Percentiles rank a stretch among this genome's conserved stretches.
phyloP scores from a whole-genome alignment of 2,113 vertebrate genomes.

The Leptobrachium ailaonicum region DNA sequence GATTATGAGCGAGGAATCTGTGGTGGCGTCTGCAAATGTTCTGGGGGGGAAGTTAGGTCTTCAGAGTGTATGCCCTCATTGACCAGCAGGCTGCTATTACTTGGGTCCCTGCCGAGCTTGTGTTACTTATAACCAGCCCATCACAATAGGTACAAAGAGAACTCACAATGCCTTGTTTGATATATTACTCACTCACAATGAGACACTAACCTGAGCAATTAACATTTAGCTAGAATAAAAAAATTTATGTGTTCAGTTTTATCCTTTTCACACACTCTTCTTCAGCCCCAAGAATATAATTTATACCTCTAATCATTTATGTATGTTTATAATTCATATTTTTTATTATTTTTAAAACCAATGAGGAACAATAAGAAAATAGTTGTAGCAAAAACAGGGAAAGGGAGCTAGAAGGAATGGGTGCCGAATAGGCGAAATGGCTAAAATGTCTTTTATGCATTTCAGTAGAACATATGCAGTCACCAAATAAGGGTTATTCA shows the following conservation, averaged over 20 bases:
- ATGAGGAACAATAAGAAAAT: no score
- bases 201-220: constrained; percentile 60
- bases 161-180: constrained; percentile 75
- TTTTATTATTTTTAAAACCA: no score
- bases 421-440: no score
- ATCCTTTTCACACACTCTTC: background rate
- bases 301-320: no score
- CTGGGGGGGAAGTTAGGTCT: background rate
- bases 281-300: background rate
- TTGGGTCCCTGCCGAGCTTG: constrained; percentile 44
- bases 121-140: constrained; percentile 69
- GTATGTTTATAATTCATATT: no score
- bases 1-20: constrained; percentile 5
- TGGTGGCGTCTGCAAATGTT: constrained; percentile 8
- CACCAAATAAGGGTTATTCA: no score
- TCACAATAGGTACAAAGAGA: constrained; percentile 79
- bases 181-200: constrained; percentile 72
- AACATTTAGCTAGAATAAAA: constrained; percentile 34
- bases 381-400: no score
- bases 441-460: no score
- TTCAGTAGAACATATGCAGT: no score
- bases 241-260: background rate
- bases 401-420: no score
- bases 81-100: constrained; percentile 20
- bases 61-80: constrained; percentile 9